These are phyloP conservation scores for Corythaeola cristata DNA, from an alignment of 2,113 vertebrate species.

Conservation along the genomic window DNA sequence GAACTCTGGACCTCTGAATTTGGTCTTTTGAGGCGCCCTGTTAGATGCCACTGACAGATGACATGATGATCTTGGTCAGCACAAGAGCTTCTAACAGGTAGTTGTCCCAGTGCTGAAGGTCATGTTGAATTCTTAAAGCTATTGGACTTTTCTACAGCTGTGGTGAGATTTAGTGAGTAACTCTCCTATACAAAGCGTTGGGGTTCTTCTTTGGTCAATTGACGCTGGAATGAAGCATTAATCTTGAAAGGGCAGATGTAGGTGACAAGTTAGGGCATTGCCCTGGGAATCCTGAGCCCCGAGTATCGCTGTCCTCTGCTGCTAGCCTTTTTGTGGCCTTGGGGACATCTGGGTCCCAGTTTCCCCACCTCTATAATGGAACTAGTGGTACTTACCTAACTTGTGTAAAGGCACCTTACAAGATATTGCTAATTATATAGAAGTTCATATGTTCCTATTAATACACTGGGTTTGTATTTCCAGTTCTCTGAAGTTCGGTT, in stretches of 20 bases:
- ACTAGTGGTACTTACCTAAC: too few species aligned
- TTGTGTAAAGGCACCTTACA: not conserved
- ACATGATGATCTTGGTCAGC: not conserved
- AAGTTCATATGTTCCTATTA: not conserved
- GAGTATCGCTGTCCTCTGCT: not conserved
- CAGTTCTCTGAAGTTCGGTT: not conserved
- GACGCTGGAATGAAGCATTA: not conserved
- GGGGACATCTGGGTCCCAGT: not conserved
- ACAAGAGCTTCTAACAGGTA: not conserved
- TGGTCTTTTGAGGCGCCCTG: not conserved
- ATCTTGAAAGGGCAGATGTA: not conserved
- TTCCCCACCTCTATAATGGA: not conserved
- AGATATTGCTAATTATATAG: not conserved
- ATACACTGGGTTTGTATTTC: not conserved
- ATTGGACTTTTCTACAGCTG: not conserved
- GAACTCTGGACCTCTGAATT: not conserved
- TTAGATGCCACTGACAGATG: not conserved
- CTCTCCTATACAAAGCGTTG: not conserved
- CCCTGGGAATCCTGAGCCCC: not conserved
- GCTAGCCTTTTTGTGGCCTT: not conserved
- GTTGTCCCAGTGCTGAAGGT: not conserved
- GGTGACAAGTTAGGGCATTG: not conserved
- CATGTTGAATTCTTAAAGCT: not conserved
- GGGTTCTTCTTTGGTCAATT: not conserved
- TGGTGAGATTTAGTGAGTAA: not conserved